phyloP scores from a whole-genome alignment of 2,797 vertebrate species.

The Echiichthys vipera region DNA sequence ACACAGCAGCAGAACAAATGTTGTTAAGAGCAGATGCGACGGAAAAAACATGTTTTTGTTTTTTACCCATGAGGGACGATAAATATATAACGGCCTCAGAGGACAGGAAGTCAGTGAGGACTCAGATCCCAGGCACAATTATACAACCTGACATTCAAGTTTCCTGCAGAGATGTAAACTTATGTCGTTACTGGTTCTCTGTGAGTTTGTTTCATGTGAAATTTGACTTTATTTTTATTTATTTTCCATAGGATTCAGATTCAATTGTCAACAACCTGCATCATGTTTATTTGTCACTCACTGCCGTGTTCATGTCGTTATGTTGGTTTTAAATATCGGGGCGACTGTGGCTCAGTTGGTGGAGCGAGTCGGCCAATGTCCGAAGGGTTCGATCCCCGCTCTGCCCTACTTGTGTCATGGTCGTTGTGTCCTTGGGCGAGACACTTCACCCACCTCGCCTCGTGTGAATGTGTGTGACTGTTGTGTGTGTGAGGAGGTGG shows the following conservation, averaged over 20 bases:
- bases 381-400: no score
- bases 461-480: no score
- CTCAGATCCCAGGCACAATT: neutral
- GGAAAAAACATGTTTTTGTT: conserved; percentile 7
- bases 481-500: no score
- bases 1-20: conserved; percentile 32
- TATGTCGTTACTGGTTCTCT: neutral
- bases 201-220: neutral
- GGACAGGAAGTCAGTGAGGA: conserved; percentile 6
- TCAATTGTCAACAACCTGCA: neutral
- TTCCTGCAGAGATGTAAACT: neutral
- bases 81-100: conserved; percentile 4
- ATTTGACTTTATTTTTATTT: no score
- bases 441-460: no score
- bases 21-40: conserved; percentile 19
- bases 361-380: no score
- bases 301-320: neutral
- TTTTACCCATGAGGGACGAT: neutral
- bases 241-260: neutral
- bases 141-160: neutral
- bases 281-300: neutral
- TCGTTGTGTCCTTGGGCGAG: no score
- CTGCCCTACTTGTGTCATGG: neutral
- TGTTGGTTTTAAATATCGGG: no score
- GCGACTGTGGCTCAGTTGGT: no score